Conservation (phyloP, 1,140 invertebrate species). For the Trichonephila inaurata region DNA sequence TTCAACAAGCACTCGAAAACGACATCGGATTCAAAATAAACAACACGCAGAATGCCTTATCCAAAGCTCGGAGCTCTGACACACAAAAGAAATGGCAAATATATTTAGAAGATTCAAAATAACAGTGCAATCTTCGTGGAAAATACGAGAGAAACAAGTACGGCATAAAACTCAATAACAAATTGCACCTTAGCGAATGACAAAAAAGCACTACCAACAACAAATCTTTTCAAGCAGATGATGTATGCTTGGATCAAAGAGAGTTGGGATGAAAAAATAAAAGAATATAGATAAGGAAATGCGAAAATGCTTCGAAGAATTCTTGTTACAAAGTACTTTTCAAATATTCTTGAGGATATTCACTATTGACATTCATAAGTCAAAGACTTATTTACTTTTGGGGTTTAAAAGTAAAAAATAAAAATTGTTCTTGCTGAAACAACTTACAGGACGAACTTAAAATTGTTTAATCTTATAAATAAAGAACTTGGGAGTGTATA, state of each 20-base stretch:
- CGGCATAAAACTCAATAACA: neutral
- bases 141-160: neutral
- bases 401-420: neutral
- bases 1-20: neutral
- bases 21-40: neutral
- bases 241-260: constrained; percentile 7
- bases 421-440: neutral
- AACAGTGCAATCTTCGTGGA: neutral
- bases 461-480: neutral
- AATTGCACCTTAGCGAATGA: neutral
- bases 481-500: neutral
- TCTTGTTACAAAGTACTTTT: constrained; percentile 10
- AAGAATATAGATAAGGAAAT: neutral
- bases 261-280: neutral
- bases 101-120: neutral
- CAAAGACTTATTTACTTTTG: constrained; percentile 7
- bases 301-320: neutral
- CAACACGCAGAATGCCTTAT: neutral
- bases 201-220: neutral
- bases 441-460: neutral
- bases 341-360: neutral
- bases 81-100: neutral
- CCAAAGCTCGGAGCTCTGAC: neutral
- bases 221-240: neutral
- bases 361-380: neutral